phyloP scores from a whole-genome alignment of 2,888 invertebrate species.

The Nomada ferruginata region DNA sequence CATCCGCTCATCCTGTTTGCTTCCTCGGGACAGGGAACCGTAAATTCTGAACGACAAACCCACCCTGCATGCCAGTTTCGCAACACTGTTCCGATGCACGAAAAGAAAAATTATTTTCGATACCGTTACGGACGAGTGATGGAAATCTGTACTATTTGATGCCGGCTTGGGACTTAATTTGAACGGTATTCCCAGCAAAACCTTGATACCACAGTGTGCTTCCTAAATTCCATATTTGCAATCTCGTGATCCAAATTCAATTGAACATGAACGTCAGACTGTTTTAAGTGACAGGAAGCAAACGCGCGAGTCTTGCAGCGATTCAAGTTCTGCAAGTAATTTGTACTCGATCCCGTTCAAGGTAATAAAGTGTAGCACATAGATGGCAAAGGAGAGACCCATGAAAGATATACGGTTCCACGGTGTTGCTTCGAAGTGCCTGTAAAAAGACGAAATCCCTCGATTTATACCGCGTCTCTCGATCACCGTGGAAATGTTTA shows the following conservation, averaged over 20 bases:
- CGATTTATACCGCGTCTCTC: constrained; percentile 27
- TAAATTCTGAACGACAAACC: constrained; percentile 1
- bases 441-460: constrained; percentile 12
- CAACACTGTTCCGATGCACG: constrained; percentile 6
- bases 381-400: constrained; percentile 18
- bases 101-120: no score
- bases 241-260: not conserved
- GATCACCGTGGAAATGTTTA: constrained; percentile 38
- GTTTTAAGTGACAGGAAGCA: not conserved
- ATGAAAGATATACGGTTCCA: constrained; percentile 9
- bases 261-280: not conserved
- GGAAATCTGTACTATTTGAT: no score
- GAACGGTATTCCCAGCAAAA: no score
- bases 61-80: not conserved
- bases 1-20: constrained; percentile 68
- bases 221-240: not conserved
- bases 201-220: no score
- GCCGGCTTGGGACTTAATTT: not conserved
- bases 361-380: constrained; percentile 33
- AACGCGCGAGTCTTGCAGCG: constrained; percentile 3
- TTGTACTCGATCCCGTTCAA: constrained; percentile 11
- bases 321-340: constrained; percentile 45
- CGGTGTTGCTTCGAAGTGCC: constrained; percentile 7
- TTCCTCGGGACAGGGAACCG: constrained; percentile 13
- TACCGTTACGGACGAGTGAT: no score